phyloP scores from a whole-genome alignment of 53 echinoderm and acorn worm species.

The Temnopleurus reevesii region DNA sequence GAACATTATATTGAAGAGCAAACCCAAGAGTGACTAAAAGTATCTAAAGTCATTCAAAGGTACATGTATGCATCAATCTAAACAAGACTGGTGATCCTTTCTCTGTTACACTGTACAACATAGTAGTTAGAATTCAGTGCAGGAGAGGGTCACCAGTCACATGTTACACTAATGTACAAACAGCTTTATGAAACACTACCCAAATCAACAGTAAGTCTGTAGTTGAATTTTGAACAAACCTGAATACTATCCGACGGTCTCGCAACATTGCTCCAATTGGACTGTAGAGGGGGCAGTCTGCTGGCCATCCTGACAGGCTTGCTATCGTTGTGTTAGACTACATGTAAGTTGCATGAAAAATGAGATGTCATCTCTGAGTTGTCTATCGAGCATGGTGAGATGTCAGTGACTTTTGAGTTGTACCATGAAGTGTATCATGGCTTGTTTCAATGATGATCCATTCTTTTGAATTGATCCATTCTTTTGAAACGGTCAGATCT shows the following conservation, averaged over 20 bases:
- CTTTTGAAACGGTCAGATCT: no score
- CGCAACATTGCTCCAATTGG: background rate
- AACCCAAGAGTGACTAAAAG: no score
- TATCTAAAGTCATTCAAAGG: background rate
- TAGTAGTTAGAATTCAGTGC: background rate
- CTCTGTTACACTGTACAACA: no score
- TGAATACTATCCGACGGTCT: background rate
- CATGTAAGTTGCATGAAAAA: no score
- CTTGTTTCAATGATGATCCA: no score
- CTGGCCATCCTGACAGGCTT: constrained; percentile 15
- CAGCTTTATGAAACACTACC: background rate
- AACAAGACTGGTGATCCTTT: background rate
- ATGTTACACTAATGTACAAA: background rate
- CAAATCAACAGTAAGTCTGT: no score
- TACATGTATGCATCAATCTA: background rate
- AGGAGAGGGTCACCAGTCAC: background rate
- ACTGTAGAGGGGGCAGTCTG: constrained; percentile 35
- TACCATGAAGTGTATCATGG: no score
- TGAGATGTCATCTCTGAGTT: no score
- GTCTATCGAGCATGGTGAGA: no score
- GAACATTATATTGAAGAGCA: no score
- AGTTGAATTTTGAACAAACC: constrained; percentile 24
- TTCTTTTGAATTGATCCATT: no score
- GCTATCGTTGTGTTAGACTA: background rate
- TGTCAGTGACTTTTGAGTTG: no score